Conservation (phyloP, 2,888 invertebrate genomes). For the Ennomos quercinarius region DNA sequence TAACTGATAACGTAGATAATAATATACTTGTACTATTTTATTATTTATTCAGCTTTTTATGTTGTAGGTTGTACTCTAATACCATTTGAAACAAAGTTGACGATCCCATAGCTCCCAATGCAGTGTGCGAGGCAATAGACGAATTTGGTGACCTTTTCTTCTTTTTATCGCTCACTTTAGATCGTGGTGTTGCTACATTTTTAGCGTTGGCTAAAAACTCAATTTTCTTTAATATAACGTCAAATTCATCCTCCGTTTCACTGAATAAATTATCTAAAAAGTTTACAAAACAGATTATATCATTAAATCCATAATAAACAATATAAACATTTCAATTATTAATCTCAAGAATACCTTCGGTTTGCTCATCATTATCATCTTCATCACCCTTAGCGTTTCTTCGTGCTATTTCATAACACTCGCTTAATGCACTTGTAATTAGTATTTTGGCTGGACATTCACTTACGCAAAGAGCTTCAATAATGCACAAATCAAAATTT, state of each 20-base stretch:
- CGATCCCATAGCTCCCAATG: slow-evolving; percentile 62
- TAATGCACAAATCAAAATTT: slow-evolving; percentile 80
- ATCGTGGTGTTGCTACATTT: slow-evolving; percentile 64
- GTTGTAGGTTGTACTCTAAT: neutral
- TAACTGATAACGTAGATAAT: too few relatives aligned
- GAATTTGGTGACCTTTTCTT: slow-evolving; percentile 63
- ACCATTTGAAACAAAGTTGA: slow-evolving; percentile 74
- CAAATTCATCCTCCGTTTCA: slow-evolving; percentile 64
- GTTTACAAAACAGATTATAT: too few relatives aligned
- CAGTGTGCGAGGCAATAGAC: slow-evolving; percentile 58
- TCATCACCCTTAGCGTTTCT: slow-evolving; percentile 46
- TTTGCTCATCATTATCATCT: slow-evolving; percentile 44
- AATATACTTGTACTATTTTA: too few relatives aligned
- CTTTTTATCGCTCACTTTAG: slow-evolving; percentile 69
- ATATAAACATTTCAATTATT: too few relatives aligned
- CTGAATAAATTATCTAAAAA: slow-evolving; percentile 31
- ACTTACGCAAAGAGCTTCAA: slow-evolving; percentile 70
- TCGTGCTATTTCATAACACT: slow-evolving; percentile 57
- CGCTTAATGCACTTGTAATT: slow-evolving; percentile 59
- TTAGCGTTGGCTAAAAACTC: slow-evolving; percentile 59
- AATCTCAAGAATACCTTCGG: slow-evolving; percentile 52
- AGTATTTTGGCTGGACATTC: slow-evolving; percentile 56
- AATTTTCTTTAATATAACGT: slow-evolving; percentile 64
- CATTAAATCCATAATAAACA: too few relatives aligned
- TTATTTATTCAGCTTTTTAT: too few relatives aligned